Conservation (phyloP, 2,113 vertebrate genomes). For the Polypterus bichir region DNA sequence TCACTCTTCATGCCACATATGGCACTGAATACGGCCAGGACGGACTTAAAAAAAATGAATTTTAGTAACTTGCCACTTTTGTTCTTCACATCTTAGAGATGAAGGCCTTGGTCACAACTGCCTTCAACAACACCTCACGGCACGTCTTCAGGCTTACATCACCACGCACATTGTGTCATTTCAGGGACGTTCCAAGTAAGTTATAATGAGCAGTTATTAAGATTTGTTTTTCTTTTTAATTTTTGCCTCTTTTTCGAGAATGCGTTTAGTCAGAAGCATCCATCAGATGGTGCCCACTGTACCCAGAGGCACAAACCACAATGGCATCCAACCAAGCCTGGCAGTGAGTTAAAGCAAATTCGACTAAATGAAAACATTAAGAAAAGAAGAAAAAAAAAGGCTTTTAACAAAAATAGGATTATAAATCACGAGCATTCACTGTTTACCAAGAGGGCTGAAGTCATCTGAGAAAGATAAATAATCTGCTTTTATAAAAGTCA, state of each 20-base stretch:
- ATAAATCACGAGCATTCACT: conserved; percentile 36
- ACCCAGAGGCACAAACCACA: conserved; percentile 39
- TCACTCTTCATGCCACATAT: too few species aligned
- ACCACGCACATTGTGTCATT: too few species aligned
- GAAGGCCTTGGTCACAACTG: too few species aligned
- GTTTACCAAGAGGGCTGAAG: conserved; percentile 22
- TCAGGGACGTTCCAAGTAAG: too few species aligned
- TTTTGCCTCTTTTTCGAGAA: conserved; percentile 28
- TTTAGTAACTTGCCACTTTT: too few species aligned
- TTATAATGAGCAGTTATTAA: conserved; percentile 12
- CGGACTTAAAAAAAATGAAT: too few species aligned
- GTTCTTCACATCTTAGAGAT: too few species aligned
- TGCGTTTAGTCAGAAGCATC: conserved; percentile 38
- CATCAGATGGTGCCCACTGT: conserved; percentile 49
- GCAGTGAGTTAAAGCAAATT: conserved; percentile 30
- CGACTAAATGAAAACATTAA: conserved; percentile 30
- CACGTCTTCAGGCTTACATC: too few species aligned
- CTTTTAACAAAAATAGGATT: conserved; percentile 13
- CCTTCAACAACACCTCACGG: too few species aligned
- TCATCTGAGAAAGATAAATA: conserved; percentile 27
- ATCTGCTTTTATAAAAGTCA: conserved; percentile 18
- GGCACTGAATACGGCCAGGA: too few species aligned
- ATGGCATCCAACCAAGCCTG: conserved; percentile 37
- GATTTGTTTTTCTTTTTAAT: background rate
- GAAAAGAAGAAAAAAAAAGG: conserved; percentile 9